Conservation (phyloP, 2,888 invertebrate genomes). For the Clanis bilineata region DNA sequence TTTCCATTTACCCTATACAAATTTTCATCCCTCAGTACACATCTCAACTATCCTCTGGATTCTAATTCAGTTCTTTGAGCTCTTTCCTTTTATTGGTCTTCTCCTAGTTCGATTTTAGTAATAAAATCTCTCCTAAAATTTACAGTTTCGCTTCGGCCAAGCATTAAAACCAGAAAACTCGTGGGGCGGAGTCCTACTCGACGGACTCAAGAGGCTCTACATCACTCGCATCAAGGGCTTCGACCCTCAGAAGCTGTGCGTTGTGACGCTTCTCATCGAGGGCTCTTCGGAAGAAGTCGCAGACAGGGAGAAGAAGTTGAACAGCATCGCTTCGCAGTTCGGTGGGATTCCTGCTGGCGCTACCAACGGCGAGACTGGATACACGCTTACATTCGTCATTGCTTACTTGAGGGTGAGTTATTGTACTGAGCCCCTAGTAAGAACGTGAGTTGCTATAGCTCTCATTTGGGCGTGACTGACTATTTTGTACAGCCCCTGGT, state of each 20-base stretch:
- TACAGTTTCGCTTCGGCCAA: constrained; percentile 95
- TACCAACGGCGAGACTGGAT: constrained; percentile 96
- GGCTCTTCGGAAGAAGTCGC: constrained; percentile 88
- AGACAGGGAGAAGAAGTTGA: constrained; percentile 83
- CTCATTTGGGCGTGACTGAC: too few relatives aligned
- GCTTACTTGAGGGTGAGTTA: constrained; percentile 94
- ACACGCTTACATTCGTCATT: constrained; percentile 98
- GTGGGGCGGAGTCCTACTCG: constrained; percentile 86
- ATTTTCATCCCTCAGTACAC: too few relatives aligned
- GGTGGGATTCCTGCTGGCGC: constrained; percentile 96
- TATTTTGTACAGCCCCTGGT: too few relatives aligned
- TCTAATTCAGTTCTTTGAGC: too few relatives aligned
- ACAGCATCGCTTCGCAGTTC: constrained; percentile 87
- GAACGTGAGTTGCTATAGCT: too few relatives aligned
- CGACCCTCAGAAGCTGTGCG: constrained; percentile 90
- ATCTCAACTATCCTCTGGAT: too few relatives aligned
- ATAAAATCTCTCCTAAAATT: constrained; percentile 1
- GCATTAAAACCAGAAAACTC: constrained; percentile 84
- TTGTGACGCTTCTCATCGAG: constrained; percentile 97
- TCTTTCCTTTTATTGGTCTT: too few relatives aligned
- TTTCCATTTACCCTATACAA: too few relatives aligned
- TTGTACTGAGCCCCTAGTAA: too few relatives aligned
- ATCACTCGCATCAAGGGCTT: constrained; percentile 94
- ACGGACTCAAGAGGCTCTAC: constrained; percentile 92
- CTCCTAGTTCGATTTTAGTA: too few relatives aligned